Evolutionary conservation across 2,888 invertebrate species (phyloP).

Genomic region (Pammene fasciana): DNA sequence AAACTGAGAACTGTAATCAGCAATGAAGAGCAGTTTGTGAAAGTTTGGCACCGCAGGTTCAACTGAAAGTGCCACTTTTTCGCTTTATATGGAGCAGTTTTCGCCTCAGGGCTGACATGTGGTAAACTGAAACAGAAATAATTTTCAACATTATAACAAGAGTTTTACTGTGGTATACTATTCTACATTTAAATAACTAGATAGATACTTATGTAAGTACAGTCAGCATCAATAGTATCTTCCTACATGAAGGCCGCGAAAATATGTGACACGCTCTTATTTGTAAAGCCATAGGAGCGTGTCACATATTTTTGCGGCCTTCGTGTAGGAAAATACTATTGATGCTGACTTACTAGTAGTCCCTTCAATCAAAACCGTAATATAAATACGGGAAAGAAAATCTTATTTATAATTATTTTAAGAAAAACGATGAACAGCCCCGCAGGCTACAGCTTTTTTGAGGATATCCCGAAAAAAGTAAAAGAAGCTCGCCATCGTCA

Average conservation of each 20-base stretch:
- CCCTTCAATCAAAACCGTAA: not conserved
- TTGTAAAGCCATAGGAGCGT: too few relatives aligned
- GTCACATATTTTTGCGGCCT: too few relatives aligned
- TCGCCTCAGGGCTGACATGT: not conserved
- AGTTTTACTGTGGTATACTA: not conserved
- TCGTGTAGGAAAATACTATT: too few relatives aligned
- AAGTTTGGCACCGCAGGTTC: not conserved
- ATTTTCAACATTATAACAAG: not conserved
- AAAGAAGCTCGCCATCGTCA: conserved; percentile 15
- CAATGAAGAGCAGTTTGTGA: not conserved
- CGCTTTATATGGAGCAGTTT: not conserved
- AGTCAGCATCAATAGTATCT: too few relatives aligned
- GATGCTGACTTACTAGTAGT: too few relatives aligned
- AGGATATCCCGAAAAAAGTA: conserved; percentile 22
- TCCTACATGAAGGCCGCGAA: too few relatives aligned
- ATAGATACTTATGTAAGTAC: too few relatives aligned
- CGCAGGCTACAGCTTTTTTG: conserved; percentile 7
- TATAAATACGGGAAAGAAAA: not conserved
- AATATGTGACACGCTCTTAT: too few relatives aligned
- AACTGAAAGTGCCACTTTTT: not conserved
- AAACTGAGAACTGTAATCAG: not conserved
- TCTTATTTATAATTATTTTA: not conserved
- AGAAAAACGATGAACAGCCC: not conserved
- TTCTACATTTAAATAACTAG: not conserved
- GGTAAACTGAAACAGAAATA: not conserved